Base-by-base conservation (phyloP, 2,113 vertebrate species). In the Neodontobutis hainanensis region DNA sequence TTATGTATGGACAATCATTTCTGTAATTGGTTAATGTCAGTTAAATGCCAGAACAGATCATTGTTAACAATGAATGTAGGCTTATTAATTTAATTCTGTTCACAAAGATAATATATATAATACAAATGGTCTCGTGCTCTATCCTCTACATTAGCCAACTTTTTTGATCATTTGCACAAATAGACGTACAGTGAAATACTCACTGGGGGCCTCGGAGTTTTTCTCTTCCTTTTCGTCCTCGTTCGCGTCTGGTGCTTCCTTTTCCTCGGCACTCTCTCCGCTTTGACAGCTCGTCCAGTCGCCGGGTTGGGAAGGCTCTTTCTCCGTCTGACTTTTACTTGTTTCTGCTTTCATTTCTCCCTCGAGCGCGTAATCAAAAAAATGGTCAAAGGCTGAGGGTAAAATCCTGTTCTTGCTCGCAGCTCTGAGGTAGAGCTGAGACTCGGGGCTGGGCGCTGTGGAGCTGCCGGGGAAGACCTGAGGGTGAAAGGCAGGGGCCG, bases 351-450 rank as follows among this genome's bases (percentile, higher is more conserved):
- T 88, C 61, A 10, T 27, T 45, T 89, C n/a, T 11, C 87, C 92
- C 78, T 94, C 95, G 0, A 48, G 19, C 43, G 93, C 89, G n/a
- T 92, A 92, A 84, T 95, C 94, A 87, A 94, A 93, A 85, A 95
- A 95, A 75, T 94, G 94, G 87, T 96, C 94, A 87, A 96, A 95
- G 68, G 89, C 94, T 85, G 95, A 91, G 3, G 94, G 95, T 61
- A 95, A 91, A 51, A 96, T 91, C 56, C 93, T 93, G 89, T 92
- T 95, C 68, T 94, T 89, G 50, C 93, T 94, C 83, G 92, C 94
- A 19, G 35, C 55, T 10, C 38, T 43, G 56, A 0, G 42, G 48
- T 55, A 45, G 15, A 70, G 64, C 7, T 50, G 63, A 2, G 77
- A 12, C 38, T 75, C 75, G 43, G 47, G 36, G 3, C 9, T 55